Evolutionary conservation across 2,113 vertebrate genomes (phyloP), one percentile per base, ranked within the genome.

Genomic region (Stegastes partitus): DNA sequence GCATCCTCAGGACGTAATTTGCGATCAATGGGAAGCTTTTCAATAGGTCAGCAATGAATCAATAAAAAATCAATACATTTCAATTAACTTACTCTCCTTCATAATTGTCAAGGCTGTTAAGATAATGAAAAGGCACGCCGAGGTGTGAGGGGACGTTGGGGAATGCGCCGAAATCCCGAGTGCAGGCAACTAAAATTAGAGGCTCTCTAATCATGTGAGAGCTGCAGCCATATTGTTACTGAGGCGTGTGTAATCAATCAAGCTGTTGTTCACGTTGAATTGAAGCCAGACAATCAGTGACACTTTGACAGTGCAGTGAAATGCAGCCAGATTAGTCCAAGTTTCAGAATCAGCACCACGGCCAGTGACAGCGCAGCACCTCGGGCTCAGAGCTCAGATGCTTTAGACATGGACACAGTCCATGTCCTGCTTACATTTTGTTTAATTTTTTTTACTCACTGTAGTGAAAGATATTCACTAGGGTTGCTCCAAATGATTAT

Each of bases 311-410:
- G 15, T 50, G 78, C 45, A 66, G 18, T 57, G 72, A 85, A 70
- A 56, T 50, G 62, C 3, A 74, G 54, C 23, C 42, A 51, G 42
- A 57, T 62, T 53, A 65, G 28, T 11, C 8, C 3, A 53, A 7
- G 54, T 72, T 58, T 69, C 2, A 47, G 67, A 81, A 86, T 87
- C 84, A 91, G 92, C 81, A 91, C 87, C 92, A 87, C 5, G 87
- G 87, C 83, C 77, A 89, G 88, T 19, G 25, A 55, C 85, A 0
- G 56, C 54, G 55, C 61, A 49, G 39, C 50, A 0, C 44, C 28
- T 68, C 28, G 19, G 26, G 9, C 57, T 51, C n/a, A 18, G 2
- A 65, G 34, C 45, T 65, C 11, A 10, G 2, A 39, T 4, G 34
- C 11, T 66, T 49, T 22, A 28, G 15, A 64, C 26, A 25, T 4